phyloP scores from a whole-genome alignment of 2,113 vertebrate genomes.

The Ariopsis seemanni region DNA sequence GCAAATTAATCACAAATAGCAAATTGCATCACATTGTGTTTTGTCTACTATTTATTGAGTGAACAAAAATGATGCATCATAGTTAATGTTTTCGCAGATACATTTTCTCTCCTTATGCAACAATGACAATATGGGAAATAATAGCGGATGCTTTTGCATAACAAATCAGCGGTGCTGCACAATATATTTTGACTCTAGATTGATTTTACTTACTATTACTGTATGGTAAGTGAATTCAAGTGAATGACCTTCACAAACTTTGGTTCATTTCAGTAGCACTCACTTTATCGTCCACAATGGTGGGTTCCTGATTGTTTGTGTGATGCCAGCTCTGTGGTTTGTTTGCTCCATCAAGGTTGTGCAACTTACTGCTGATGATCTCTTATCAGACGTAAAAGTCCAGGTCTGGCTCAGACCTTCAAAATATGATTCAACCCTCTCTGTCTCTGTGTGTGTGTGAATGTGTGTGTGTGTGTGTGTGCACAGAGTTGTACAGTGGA shows the following conservation, averaged over 20 bases:
- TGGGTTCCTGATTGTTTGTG: conserved; percentile 5
- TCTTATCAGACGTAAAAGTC: conserved; percentile 54
- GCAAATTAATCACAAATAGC: conserved; percentile 42
- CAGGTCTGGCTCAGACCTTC: conserved; percentile 57
- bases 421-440: conserved; percentile 61
- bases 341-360: conserved; percentile 53
- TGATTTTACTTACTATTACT: conserved; percentile 10
- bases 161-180: conserved; percentile 1
- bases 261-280: background rate
- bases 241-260: conserved; percentile 10
- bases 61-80: conserved; percentile 19
- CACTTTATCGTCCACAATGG: background rate
- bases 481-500: conserved; percentile 43
- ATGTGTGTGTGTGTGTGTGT: conserved; percentile 1
- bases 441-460: conserved; percentile 48
- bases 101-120: background rate
- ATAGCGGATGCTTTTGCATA: background rate
- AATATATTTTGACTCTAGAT: conserved; percentile 17
- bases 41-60: background rate
- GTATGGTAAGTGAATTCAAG: background rate
- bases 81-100: conserved; percentile 8
- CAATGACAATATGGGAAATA: background rate
- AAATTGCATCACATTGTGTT: conserved; percentile 24
- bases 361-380: conserved; percentile 18
- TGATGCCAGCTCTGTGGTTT: conserved; percentile 54